phyloP scores from a whole-genome alignment of 2,797 vertebrate genomes.

The Nannoperca australis region DNA sequence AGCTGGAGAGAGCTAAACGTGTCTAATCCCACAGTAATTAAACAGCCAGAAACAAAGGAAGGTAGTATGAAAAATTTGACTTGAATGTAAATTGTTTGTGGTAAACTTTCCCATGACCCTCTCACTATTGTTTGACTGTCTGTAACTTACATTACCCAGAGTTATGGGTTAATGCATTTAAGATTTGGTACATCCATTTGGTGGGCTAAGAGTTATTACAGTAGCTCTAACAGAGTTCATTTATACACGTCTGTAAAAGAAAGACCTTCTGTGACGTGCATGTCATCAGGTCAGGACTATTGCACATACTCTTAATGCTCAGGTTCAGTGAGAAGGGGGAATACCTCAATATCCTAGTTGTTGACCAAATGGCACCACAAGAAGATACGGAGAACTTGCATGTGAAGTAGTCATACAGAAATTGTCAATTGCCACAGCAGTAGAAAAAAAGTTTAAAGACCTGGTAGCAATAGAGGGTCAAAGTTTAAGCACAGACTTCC shows the following conservation, averaged over 20 bases:
- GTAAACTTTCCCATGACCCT: constrained; percentile 79
- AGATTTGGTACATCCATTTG: constrained; percentile 18
- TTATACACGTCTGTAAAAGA: constrained; percentile 21
- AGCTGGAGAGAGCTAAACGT: constrained; percentile 48
- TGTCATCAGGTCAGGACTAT: background rate
- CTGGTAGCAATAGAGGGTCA: background rate
- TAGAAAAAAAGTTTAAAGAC: background rate
- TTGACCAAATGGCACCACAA: background rate
- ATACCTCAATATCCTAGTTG: constrained; percentile 24
- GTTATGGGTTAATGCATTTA: constrained; percentile 28
- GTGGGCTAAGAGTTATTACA: constrained; percentile 16
- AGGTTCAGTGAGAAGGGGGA: constrained; percentile 16
- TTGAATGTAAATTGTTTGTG: constrained; percentile 60
- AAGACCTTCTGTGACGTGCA: background rate
- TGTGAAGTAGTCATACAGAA: background rate
- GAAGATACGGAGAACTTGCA: background rate
- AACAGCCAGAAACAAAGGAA: constrained; percentile 56
- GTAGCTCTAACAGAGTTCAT: constrained; percentile 3
- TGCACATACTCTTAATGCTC: constrained; percentile 1
- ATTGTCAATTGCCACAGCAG: accelerated
- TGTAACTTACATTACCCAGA: constrained; percentile 34
- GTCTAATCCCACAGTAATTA: constrained; percentile 73
- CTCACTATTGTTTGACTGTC: constrained; percentile 39
- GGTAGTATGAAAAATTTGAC: constrained; percentile 58
- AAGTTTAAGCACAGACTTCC: background rate